Conservation (phyloP, 2,888 invertebrate genomes). For the Boloria selene region DNA sequence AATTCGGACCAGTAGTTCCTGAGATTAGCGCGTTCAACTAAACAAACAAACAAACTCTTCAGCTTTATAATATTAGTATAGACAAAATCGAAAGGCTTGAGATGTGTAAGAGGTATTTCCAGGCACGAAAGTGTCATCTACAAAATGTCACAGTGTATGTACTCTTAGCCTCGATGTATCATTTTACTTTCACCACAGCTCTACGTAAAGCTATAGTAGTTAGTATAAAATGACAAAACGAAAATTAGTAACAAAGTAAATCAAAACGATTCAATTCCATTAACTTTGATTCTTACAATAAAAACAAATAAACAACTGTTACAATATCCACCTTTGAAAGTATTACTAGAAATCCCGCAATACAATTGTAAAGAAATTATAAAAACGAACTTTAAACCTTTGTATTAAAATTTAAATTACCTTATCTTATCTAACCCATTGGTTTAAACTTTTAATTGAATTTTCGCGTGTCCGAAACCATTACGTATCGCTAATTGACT, state of each 20-base stretch:
- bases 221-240: background rate
- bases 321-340: conserved; percentile 30
- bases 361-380: background rate
- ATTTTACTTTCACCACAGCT: no score
- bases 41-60: no score
- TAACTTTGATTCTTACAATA: background rate
- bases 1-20: no score
- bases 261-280: background rate
- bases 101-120: no score
- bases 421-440: conserved; percentile 18
- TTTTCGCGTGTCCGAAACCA: conserved; percentile 45
- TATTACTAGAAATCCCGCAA: conserved; percentile 29
- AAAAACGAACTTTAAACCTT: conserved; percentile 1
- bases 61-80: no score
- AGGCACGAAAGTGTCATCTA: no score
- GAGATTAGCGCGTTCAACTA: no score
- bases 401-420: conserved; percentile 22
- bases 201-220: no score
- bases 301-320: conserved; percentile 29
- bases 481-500: conserved; percentile 46
- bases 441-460: conserved; percentile 45
- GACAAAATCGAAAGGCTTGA: no score
- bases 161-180: no score
- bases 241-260: background rate
- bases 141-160: no score